Evolutionary conservation across 2,888 invertebrate genomes (phyloP), one percentile per base, ranked within the genome.

Genomic region (Hecatera dysodea): DNA sequence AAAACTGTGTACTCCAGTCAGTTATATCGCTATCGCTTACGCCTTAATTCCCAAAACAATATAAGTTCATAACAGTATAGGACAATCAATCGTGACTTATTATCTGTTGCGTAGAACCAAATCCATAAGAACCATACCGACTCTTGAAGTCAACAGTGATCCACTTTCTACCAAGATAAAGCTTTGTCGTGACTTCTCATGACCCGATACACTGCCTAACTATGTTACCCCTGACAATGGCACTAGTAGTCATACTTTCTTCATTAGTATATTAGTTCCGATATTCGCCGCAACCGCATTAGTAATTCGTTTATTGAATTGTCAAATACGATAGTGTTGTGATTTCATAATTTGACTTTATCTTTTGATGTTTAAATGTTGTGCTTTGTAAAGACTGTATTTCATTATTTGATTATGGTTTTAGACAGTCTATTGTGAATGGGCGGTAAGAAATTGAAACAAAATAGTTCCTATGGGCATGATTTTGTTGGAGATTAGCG

Each of bases 51-150:
- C 81, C 68, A 72, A 73, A 86, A 85, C 85, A 87, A 87, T 87
- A 87, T 85, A 87, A 89, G 60, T 81, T 88, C 84, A 87, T 75
- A 84, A 85, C 72, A 82, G 77, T 84, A 85, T 80, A 85, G 88
- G 86, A 89, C 92, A 88, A 94, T 94, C 94, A 92, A 93, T 95
- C 94, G 94, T 94, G 93, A 91, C 90, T 93, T 90, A 92, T 91
- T 92, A 91, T 91, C 90, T 89, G 82, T 89, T 87, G 81, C 88
- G 75, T 86, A 77, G 87, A 85, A 88, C 87, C 85, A 88, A 91
- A 93, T 91, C 90, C 90, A 92, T 92, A 92, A 92, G 87, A 87
- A 86, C 87, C 86, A 84, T 89, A 90, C 87, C 87, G 83, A 88
- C 89, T 89, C 90, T 89, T 88, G 88, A 90, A 90, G 93, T 91